Evolutionary conservation across 2,888 invertebrate species (phyloP).

Genomic region (Cerastis rubricosa): DNA sequence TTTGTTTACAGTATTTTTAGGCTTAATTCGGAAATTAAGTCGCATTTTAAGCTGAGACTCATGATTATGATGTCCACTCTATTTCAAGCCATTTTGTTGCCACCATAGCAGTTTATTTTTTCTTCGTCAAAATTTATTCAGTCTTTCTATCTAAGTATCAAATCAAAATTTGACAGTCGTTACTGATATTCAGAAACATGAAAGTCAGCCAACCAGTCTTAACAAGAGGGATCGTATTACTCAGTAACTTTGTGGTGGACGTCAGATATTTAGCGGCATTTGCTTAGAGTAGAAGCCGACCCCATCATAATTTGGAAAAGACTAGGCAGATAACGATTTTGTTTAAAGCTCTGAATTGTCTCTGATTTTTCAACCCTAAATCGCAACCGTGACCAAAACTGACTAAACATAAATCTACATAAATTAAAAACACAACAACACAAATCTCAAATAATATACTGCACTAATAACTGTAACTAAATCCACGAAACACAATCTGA

Average conservation of each 20-base stretch:
- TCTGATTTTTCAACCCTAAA: background rate
- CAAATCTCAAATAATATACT: slow-evolving; percentile 18
- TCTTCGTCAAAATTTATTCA: background rate
- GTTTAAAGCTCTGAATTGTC: no score
- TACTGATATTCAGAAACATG: background rate
- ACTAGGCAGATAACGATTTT: background rate
- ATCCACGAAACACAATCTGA: slow-evolving; percentile 35
- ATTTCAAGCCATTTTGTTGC: background rate
- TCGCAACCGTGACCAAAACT: background rate
- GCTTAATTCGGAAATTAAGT: background rate
- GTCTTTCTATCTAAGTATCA: background rate
- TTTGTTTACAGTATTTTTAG: slow-evolving; percentile 23
- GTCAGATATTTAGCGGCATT: background rate
- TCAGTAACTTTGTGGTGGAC: background rate
- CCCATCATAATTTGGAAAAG: background rate
- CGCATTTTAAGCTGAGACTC: background rate
- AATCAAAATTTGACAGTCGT: background rate
- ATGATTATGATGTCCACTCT: background rate
- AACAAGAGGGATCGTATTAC: background rate
- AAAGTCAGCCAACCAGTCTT: background rate
- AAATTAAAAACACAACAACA: slow-evolving; percentile 1
- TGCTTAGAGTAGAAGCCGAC: background rate
- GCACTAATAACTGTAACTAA: slow-evolving; percentile 15
- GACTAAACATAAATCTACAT: background rate
- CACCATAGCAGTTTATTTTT: background rate